phyloP scores from a whole-genome alignment of 1,140 invertebrate species.

The Drosophila nannoptera region DNA sequence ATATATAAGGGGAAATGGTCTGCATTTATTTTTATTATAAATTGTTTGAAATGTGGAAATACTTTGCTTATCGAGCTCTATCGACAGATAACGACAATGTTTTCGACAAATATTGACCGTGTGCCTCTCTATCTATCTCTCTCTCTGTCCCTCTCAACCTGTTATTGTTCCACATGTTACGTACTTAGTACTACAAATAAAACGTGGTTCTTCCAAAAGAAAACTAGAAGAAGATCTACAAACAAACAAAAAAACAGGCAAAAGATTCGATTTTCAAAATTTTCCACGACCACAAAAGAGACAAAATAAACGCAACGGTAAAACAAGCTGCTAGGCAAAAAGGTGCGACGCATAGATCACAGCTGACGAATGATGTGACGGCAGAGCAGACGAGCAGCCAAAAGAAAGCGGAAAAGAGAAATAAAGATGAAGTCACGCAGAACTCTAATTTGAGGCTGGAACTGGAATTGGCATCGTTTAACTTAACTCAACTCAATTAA shows the following conservation, averaged over 20 bases:
- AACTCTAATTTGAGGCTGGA: constrained; percentile 22
- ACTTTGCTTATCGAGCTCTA: constrained; percentile 21
- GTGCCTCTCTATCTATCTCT: too few relatives aligned
- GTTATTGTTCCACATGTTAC: constrained; percentile 11
- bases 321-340: constrained; percentile 2
- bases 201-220: constrained; percentile 32
- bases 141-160: too few relatives aligned
- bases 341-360: constrained; percentile 16
- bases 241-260: neutral
- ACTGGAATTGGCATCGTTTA: constrained; percentile 25
- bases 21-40: neutral
- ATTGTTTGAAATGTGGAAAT: neutral
- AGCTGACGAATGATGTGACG: constrained; percentile 1
- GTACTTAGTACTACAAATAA: constrained; percentile 57
- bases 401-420: neutral
- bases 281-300: constrained; percentile 22
- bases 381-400: neutral
- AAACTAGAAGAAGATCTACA: neutral
- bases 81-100: constrained; percentile 16
- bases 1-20: neutral
- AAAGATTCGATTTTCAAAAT: constrained; percentile 20
- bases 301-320: neutral
- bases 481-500: constrained; percentile 13
- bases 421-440: constrained; percentile 48
- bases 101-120: constrained; percentile 35